These are phyloP conservation scores for Trichogramma pretiosum DNA, from an alignment of 1,140 invertebrate species.

Conservation along the genomic window DNA sequence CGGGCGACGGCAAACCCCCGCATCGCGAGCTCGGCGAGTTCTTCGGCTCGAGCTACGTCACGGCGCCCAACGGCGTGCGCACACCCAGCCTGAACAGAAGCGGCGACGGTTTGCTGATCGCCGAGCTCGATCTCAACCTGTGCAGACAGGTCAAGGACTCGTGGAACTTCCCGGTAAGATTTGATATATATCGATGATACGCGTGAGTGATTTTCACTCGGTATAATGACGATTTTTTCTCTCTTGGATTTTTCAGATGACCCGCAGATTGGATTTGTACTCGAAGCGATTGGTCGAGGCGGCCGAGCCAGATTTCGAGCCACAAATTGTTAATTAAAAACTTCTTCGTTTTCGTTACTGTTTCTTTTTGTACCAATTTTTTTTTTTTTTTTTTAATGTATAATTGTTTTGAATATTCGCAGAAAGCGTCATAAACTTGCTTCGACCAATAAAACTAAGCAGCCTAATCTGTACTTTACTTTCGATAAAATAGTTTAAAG, in stretches of 20 bases:
- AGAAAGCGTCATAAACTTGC: too few relatives aligned
- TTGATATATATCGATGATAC: too few relatives aligned
- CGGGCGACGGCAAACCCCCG: conserved; percentile 79
- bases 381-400: background rate
- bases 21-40: conserved; percentile 93
- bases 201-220: too few relatives aligned
- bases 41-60: conserved; percentile 88
- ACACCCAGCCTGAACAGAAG: conserved; percentile 77
- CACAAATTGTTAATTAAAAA: conserved; percentile 54
- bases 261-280: conserved; percentile 87
- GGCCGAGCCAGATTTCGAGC: conserved; percentile 60
- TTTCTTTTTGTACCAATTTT: background rate
- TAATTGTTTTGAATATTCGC: too few relatives aligned
- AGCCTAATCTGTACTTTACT: too few relatives aligned
- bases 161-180: conserved; percentile 85
- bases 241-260: conserved; percentile 86
- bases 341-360: background rate
- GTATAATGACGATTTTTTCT: too few relatives aligned
- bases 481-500: too few relatives aligned
- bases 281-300: conserved; percentile 63
- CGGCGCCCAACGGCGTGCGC: conserved; percentile 84
- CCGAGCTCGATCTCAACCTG: conserved; percentile 88
- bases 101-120: conserved; percentile 83
- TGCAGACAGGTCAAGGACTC: conserved; percentile 91
- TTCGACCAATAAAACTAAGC: too few relatives aligned